phyloP scores from a whole-genome alignment of 2,888 invertebrate genomes.

The Andrena minutula region DNA sequence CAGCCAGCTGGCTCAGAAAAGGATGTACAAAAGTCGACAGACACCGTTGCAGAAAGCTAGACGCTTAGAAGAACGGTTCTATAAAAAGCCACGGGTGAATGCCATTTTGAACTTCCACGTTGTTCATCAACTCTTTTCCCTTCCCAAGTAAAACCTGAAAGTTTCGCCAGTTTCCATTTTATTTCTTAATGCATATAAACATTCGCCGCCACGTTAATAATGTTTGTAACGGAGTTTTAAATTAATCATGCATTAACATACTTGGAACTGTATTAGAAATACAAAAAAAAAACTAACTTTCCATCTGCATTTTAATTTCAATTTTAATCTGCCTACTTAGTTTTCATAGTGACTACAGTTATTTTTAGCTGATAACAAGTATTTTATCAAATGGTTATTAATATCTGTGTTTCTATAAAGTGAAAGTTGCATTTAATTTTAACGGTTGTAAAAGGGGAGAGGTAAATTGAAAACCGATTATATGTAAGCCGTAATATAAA shows the following conservation, averaged over 20 bases:
- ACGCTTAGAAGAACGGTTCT: slow-evolving; percentile 63
- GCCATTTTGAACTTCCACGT: slow-evolving; percentile 64
- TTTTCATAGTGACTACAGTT: no score
- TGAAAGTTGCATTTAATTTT: no score
- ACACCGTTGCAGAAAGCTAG: slow-evolving; percentile 56
- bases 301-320: no score
- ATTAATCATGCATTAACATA: background rate
- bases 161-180: slow-evolving; percentile 17
- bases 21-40: slow-evolving; percentile 57
- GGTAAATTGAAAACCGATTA: no score
- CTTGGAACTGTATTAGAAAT: background rate
- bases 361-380: no score
- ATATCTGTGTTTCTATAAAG: no score
- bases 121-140: slow-evolving; percentile 45
- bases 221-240: background rate
- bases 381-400: no score
- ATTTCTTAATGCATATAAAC: background rate
- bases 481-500: background rate
- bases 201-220: background rate
- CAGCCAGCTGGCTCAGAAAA: slow-evolving; percentile 51
- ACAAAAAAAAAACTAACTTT: no score
- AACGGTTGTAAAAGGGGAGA: no score
- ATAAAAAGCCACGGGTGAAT: slow-evolving; percentile 64
- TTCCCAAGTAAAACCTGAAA: background rate
- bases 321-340: no score